A percentile compares a stretch with the other conserved stretches of the same genome.
phyloP scores from a whole-genome alignment of 2,888 invertebrate genomes.

The Esperia sulphurella region DNA sequence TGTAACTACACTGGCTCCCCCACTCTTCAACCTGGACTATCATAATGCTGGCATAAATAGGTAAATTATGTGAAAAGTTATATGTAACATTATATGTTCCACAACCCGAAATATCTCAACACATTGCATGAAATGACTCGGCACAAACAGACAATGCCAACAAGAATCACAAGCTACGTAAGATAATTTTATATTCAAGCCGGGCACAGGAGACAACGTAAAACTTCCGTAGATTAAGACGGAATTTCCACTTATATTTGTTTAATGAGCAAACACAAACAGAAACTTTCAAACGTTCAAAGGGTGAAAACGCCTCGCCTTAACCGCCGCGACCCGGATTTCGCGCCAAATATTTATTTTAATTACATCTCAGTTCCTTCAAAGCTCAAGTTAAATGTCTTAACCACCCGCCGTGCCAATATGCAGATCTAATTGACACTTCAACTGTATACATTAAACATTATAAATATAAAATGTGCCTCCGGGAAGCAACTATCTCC shows the following conservation, averaged over 20 bases:
- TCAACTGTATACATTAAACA: not conserved
- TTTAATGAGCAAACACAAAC: constrained; percentile 76
- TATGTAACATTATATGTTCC: too few relatives aligned
- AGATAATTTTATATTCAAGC: constrained; percentile 20
- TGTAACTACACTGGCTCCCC: too few relatives aligned
- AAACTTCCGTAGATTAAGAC: constrained; percentile 57
- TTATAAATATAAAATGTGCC: too few relatives aligned
- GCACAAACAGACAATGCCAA: not conserved
- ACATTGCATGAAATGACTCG: not conserved
- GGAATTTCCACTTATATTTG: constrained; percentile 68
- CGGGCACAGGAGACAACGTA: constrained; percentile 34
- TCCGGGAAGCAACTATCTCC: too few relatives aligned
- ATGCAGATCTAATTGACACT: constrained; percentile 24
- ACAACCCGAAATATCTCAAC: too few relatives aligned
- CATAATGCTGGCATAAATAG: too few relatives aligned
- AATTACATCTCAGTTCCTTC: constrained; percentile 69
- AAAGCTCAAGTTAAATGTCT: constrained; percentile 59
- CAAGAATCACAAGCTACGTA: not conserved
- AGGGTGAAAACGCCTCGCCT: constrained; percentile 72
- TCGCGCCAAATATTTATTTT: constrained; percentile 77
- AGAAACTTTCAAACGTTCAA: constrained; percentile 75
- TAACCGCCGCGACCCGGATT: constrained; percentile 72
- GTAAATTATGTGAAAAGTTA: too few relatives aligned
- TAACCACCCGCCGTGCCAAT: constrained; percentile 39
- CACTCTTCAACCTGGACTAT: too few relatives aligned